A percentile compares a stretch with the other conserved stretches of the same genome.
phyloP scores from a whole-genome alignment of 2,797 vertebrate species.

The Scyliorhinus canicula region DNA sequence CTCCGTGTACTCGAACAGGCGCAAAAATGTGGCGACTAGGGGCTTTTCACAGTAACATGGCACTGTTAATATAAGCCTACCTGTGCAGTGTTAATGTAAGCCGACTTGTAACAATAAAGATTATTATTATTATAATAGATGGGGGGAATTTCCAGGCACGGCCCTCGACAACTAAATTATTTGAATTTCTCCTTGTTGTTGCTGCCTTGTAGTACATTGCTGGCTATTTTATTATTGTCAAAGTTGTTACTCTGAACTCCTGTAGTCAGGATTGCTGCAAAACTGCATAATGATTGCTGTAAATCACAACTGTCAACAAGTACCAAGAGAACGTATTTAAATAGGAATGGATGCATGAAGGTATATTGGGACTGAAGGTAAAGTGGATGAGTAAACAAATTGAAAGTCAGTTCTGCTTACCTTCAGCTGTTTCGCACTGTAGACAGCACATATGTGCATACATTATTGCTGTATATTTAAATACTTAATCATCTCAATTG shows the following conservation, averaged over 20 bases:
- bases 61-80: no score
- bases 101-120: no score
- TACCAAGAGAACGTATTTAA: background rate
- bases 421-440: background rate
- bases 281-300: background rate
- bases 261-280: background rate
- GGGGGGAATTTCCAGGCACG: background rate
- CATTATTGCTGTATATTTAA: background rate
- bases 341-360: background rate
- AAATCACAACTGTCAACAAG: conserved; percentile 28
- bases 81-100: no score
- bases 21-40: no score
- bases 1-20: no score
- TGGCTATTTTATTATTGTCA: background rate
- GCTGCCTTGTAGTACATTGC: background rate
- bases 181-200: background rate
- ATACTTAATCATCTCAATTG: background rate
- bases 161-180: background rate
- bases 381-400: conserved; percentile 12
- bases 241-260: background rate
- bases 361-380: background rate
- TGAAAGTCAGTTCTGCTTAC: background rate
- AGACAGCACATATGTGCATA: background rate
- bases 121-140: no score
- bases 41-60: no score